These are phyloP conservation scores for Mnemiopsis leidyi DNA, from an alignment of 37 sponge, comb jelly and placozoan species.

Conservation along the genomic window DNA sequence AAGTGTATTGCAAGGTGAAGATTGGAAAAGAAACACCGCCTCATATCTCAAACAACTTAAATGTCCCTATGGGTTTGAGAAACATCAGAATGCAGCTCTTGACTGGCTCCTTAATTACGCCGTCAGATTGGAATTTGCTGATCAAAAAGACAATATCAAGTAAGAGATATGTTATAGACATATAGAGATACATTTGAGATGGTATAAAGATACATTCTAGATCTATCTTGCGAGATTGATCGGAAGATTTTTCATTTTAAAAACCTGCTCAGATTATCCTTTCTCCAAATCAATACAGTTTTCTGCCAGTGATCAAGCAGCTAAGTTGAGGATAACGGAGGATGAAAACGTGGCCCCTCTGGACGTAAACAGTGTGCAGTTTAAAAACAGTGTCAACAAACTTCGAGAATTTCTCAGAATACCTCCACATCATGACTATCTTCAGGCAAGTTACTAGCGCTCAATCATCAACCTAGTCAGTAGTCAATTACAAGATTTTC, in stretches of 20 bases:
- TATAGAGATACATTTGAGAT: too few species aligned
- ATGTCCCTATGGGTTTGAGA: conserved; percentile 74
- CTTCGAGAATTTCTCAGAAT: conserved; percentile 66
- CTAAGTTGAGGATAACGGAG: background rate
- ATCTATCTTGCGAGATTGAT: too few species aligned
- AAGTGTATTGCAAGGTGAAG: background rate
- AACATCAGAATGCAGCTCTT: conserved; percentile 61
- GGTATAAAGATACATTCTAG: too few species aligned
- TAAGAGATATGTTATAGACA: background rate
- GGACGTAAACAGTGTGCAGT: conserved; percentile 67
- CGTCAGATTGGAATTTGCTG: conserved; percentile 80
- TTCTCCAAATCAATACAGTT: too few species aligned
- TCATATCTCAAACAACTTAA: conserved; percentile 77
- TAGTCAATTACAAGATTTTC: background rate
- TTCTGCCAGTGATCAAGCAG: background rate
- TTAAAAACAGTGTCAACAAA: conserved; percentile 59
- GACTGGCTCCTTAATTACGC: conserved; percentile 91
- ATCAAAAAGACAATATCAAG: conserved; percentile 64
- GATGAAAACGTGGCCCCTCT: conserved; percentile 5
- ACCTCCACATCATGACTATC: conserved; percentile 70
- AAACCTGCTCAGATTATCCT: too few species aligned
- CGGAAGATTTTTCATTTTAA: too few species aligned
- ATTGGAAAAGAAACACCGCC: background rate
- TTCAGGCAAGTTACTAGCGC: conserved; percentile 63
- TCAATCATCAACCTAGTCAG: background rate